Evolutionary conservation across 2,113 vertebrate species (phyloP).

Genomic region (Mus spicilegus): DNA sequence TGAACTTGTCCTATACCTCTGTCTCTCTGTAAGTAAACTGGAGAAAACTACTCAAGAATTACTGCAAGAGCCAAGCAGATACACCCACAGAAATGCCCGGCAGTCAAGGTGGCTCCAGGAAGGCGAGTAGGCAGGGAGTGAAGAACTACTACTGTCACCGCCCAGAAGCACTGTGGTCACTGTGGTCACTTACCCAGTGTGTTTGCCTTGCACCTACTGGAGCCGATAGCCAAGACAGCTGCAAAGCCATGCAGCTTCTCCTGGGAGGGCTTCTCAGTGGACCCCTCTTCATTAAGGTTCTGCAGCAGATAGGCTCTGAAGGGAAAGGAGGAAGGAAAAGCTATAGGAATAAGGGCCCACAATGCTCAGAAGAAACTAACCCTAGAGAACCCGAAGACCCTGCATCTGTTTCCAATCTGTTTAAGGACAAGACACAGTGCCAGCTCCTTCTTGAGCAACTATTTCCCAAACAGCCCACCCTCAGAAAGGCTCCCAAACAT

Average conservation of each 20-base stretch:
- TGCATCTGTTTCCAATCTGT: not conserved
- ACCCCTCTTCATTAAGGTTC: slow-evolving; percentile 94
- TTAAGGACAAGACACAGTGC: not conserved
- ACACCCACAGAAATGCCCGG: not conserved
- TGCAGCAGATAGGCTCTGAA: slow-evolving; percentile 95
- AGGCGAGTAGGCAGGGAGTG: not conserved
- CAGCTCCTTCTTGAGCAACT: not conserved
- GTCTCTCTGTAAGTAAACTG: not conserved
- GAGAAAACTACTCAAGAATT: not conserved
- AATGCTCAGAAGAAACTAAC: not conserved
- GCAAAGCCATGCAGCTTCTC: slow-evolving; percentile 96
- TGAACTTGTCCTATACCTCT: not conserved
- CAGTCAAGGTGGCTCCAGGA: not conserved
- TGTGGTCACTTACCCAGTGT: slow-evolving; percentile 89
- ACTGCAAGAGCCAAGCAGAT: not conserved
- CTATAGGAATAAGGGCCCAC: not conserved
- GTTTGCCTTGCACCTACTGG: slow-evolving; percentile 95
- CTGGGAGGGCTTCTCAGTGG: slow-evolving; percentile 90
- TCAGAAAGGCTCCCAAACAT: slow-evolving; percentile 32
- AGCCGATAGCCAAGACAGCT: slow-evolving; percentile 96
- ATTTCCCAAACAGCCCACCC: not conserved
- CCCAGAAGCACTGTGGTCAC: not conserved
- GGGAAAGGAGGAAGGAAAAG: not conserved
- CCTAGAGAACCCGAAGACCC: not conserved
- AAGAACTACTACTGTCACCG: fast-evolving